Base-by-base conservation (phyloP, 2,113 vertebrate genomes). In the Callionymus lyra region DNA sequence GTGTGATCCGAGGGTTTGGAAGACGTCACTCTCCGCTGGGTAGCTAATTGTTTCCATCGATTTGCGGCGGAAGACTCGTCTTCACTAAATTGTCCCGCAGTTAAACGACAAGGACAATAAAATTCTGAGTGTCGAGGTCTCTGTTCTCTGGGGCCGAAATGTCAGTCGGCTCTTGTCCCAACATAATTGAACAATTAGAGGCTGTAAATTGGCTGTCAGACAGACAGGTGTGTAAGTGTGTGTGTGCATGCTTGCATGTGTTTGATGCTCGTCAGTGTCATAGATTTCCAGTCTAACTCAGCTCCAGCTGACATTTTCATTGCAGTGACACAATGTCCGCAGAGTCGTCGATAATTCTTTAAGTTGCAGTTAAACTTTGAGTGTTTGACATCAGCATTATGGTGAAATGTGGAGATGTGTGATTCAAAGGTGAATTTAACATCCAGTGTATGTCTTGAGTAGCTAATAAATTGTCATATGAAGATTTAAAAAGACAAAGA, bases 121-220 rank as follows among this genome's bases (percentile, higher is more conserved):
- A 52, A 45, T 34, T 27, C 31, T 17, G 10, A 56, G 38, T 53
- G 56, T 60, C 45, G 21, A 8, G 56, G 49, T 41, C 46, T 56
- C 44, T 50, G 38, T 15, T 47, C 65, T 65, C 65, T 31, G 34
- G 65, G 53, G 65, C 50, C 47, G 12, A 50, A 50, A 38, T 38
- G 47, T 65, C 64, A 52, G 19, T 6, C 2, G 6, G 34, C 42
- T 41, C 46, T 48, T 40, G 34, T 52, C 56, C 53, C 57, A 65
- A 68, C 41, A 31, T 65, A 56, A 65, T 53, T 41, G 4, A 65
- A 53, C 16, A 48, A 61, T 68, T 62, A 52, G 50, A 53, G 47
- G 50, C 56, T 64, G 56, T 27, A 27, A 27, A 62, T 50, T 47
- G 27, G 31, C 47, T 59, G 50, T 57, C 53, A 44, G 35, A 40